Percentiles rank a stretch among this genome's conserved stretches.
These are phyloP conservation scores for Ennomos quercinarius DNA, from an alignment of 2,888 invertebrate genomes.

Conservation along the genomic window DNA sequence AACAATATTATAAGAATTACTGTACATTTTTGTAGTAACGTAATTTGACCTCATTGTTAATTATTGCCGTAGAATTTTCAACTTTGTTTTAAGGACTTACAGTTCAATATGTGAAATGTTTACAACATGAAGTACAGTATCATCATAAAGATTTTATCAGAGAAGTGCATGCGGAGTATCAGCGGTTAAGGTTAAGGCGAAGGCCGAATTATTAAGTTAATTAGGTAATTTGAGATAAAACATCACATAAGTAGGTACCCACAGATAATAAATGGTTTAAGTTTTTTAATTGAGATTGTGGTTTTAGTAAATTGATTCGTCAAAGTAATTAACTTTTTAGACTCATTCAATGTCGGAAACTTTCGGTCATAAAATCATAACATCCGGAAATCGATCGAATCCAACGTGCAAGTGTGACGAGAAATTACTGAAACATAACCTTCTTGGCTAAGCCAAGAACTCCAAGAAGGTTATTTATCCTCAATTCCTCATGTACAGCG, in stretches of 20 bases:
- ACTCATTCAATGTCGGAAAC: too few species aligned
- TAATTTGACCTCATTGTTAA: not conserved
- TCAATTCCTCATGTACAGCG: too few species aligned
- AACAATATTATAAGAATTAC: slow-evolving; percentile 1
- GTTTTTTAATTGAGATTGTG: too few species aligned
- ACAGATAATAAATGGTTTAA: not conserved
- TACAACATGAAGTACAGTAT: not conserved
- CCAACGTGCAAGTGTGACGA: too few species aligned
- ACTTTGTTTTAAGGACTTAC: not conserved
- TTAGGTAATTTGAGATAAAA: slow-evolving; percentile 10
- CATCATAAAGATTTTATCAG: slow-evolving; percentile 28
- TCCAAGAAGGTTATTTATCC: too few species aligned
- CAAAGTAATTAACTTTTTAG: too few species aligned
- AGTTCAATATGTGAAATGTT: not conserved
- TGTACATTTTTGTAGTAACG: not conserved
- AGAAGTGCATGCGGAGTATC: slow-evolving; percentile 29
- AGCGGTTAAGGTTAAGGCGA: slow-evolving; percentile 35
- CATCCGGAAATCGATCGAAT: too few species aligned
- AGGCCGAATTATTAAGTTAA: slow-evolving; percentile 20
- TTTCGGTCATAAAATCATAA: too few species aligned
- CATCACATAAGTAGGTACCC: not conserved
- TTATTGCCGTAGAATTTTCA: not conserved
- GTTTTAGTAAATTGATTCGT: too few species aligned
- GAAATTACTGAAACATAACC: too few species aligned
- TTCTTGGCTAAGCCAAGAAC: too few species aligned